Percentiles rank a stretch among this genome's conserved stretches.
phyloP scores from a whole-genome alignment of 2,888 invertebrate genomes.

The Amorpha juglandis region DNA sequence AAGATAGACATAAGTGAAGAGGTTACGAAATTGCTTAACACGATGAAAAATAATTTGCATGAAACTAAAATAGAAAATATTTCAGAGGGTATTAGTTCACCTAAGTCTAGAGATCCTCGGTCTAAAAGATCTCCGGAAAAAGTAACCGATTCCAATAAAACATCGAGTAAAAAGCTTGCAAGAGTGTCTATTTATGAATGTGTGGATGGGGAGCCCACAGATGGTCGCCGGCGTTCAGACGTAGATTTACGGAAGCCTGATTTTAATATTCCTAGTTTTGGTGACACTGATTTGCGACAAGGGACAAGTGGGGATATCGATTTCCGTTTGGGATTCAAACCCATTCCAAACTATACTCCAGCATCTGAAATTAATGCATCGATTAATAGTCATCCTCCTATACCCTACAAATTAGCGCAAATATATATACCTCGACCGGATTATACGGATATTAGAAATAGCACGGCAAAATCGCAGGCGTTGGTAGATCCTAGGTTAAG shows the following conservation, averaged over 20 bases:
- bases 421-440: slow-evolving; percentile 89
- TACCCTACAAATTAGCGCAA: slow-evolving; percentile 85
- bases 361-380: slow-evolving; percentile 95
- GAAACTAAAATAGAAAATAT: slow-evolving; percentile 58
- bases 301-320: slow-evolving; percentile 87
- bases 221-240: slow-evolving; percentile 75
- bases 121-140: slow-evolving; percentile 72
- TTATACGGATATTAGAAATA: slow-evolving; percentile 89
- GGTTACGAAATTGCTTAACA: slow-evolving; percentile 87
- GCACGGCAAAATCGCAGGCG: slow-evolving; percentile 88
- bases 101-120: slow-evolving; percentile 71
- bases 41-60: slow-evolving; percentile 82
- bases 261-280: slow-evolving; percentile 82
- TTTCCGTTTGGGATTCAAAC: slow-evolving; percentile 90
- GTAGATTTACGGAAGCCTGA: slow-evolving; percentile 82
- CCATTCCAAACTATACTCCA: slow-evolving; percentile 91
- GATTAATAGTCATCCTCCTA: slow-evolving; percentile 89
- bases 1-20: slow-evolving; percentile 90
- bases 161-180: slow-evolving; percentile 57
- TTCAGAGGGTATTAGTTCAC: slow-evolving; percentile 53
- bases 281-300: slow-evolving; percentile 87
- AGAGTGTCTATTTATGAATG: slow-evolving; percentile 86
- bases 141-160: slow-evolving; percentile 52
- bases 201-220: slow-evolving; percentile 81
- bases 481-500: slow-evolving; percentile 90